Evolutionary conservation across 2,888 invertebrate genomes (phyloP).

Genomic region (Sarcophaga carnaria): DNA sequence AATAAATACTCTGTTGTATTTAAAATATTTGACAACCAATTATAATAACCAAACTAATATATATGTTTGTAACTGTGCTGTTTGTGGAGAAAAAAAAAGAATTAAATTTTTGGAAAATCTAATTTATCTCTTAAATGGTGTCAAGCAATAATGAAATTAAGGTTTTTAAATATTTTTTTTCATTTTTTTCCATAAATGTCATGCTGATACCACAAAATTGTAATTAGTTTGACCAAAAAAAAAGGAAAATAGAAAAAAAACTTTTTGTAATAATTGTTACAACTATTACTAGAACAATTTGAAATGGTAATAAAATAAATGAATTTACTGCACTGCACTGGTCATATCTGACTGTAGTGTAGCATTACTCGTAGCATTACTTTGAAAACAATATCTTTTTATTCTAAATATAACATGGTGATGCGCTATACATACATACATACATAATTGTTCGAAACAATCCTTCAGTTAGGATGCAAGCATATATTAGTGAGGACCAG

Average conservation of each 20-base stretch:
- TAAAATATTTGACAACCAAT: slow-evolving; percentile 2
- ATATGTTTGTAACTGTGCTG: neutral
- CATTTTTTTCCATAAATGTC: slow-evolving; percentile 18
- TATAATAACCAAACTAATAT: neutral
- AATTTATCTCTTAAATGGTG: slow-evolving; percentile 13
- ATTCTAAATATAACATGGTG: no score
- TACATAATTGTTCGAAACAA: no score
- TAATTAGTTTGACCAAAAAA: slow-evolving; percentile 8
- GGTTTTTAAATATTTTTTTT: neutral
- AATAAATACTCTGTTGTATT: neutral
- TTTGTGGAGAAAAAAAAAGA: neutral
- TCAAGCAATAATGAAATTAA: slow-evolving; percentile 21
- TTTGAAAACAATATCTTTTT: no score
- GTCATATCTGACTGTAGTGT: no score
- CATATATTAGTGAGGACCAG: no score
- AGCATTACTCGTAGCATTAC: no score
- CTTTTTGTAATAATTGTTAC: neutral
- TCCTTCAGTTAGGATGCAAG: no score
- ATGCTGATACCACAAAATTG: slow-evolving; percentile 31
- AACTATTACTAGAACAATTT: neutral
- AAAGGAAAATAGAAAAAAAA: no score
- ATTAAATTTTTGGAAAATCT: neutral
- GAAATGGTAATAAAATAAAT: neutral
- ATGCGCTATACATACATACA: no score
- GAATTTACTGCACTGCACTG: neutral